A percentile compares a stretch with the other conserved stretches of the same genome.
phyloP scores from a whole-genome alignment of 2,797 vertebrate genomes.

The Acanthurus leucopareius region DNA sequence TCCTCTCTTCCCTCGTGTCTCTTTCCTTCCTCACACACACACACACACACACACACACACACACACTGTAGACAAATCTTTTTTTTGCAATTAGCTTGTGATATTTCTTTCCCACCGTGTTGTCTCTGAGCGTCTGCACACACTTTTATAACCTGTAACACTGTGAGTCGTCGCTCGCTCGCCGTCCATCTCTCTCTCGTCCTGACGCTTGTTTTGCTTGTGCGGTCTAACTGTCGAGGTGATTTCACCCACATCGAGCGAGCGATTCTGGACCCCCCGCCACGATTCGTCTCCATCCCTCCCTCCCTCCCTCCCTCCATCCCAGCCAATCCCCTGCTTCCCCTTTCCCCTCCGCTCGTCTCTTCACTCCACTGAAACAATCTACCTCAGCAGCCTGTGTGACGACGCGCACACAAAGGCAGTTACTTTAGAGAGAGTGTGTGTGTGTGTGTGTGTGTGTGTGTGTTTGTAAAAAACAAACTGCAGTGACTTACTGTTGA shows the following conservation, averaged over 20 bases:
- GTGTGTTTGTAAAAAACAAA: neutral
- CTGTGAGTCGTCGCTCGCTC: neutral
- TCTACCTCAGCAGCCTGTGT: neutral
- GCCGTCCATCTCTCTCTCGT: neutral
- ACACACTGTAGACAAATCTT: slow-evolving; percentile 2
- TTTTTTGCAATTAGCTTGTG: neutral
- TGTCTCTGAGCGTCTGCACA: neutral
- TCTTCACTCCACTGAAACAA: no score
- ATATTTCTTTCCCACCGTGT: neutral
- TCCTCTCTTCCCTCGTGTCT: neutral
- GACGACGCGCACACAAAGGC: neutral
- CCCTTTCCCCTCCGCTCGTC: neutral
- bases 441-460: neutral
- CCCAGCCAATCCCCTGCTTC: slow-evolving; percentile 41
- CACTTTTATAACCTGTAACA: neutral
- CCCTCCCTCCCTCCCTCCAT: slow-evolving; percentile 37
- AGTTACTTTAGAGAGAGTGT: neutral
- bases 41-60: no score
- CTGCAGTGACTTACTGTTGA: neutral
- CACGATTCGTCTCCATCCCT: slow-evolving; percentile 40
- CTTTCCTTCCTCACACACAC: slow-evolving; percentile 5
- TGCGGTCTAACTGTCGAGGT: slow-evolving; percentile 57
- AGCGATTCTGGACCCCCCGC: slow-evolving; percentile 63
- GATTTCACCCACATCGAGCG: slow-evolving; percentile 60
- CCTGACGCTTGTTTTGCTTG: slow-evolving; percentile 17